Evolutionary conservation across 1,140 invertebrate genomes (phyloP), one percentile per base, ranked within the genome.

Genomic region (Drosophila nebulosa): DNA sequence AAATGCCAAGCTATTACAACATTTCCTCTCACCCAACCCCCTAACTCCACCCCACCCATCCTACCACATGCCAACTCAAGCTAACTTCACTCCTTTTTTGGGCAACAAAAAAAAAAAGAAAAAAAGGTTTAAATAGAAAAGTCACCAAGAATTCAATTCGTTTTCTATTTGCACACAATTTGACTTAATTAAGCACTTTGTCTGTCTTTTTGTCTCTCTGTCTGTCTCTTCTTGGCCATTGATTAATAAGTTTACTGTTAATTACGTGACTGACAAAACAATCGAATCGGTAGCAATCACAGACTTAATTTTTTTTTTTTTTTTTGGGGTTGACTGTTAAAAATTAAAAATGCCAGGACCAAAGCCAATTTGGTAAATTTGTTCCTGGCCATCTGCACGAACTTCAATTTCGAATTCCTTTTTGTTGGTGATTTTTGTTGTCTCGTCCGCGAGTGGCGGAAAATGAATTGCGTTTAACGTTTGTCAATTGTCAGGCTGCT

Each of bases 201-300:
- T 36, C 35, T 36, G 39, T 18, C 16, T 42, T 5, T 3, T 2
- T 9, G 30, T 32, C 10, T 32, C 9, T 10, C 30, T 12, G 30
- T 32, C 30, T 10, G 10, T 16, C 30, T 53, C 56, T 55, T 46
- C n/a, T 14, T 21, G 61, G 69, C 76, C 39, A 46, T 18, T 46
- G 75, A 84, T 86, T 86, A 77, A 85, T 86, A 85, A 85, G 78
- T 72, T 85, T 65, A 63, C 61, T 51, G 69, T 75, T 88, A 88
- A 86, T 86, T 81, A 81, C 74, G 74, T 81, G 81, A 78, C 81
- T 59, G 52, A 67, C 60, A 65, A 53, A 30, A 67, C 66, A 67
- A n/a, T 62, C 14, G 39, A 61, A 61, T 78, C 57, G 51, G 73
- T n/a, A 32, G 21, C 69, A 73, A 61, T 71, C 80, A 80, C 60